These are phyloP conservation scores for Psilopogon haemacephalus DNA, from an alignment of 2,113 vertebrate genomes.

Conservation along the genomic window DNA sequence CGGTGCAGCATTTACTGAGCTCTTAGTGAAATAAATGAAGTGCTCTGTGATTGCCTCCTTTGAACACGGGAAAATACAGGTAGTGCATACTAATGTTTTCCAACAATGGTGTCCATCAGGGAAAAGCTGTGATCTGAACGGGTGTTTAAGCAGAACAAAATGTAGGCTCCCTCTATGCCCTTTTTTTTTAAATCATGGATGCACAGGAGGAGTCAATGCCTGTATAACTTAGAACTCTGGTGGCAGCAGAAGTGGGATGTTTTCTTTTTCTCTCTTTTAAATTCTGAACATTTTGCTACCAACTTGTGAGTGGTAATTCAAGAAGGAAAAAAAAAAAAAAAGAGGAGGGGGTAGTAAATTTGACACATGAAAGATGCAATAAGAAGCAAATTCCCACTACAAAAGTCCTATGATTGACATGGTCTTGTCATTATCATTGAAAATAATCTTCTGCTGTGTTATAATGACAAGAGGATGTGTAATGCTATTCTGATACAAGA, in stretches of 20 bases:
- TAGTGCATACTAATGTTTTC: conserved; percentile 45
- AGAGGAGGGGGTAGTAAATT: not conserved
- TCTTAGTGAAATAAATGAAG: conserved; percentile 44
- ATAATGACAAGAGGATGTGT: conserved; percentile 42
- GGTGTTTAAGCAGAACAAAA: conserved; percentile 39
- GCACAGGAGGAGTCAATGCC: not conserved
- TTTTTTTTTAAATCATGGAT: conserved; percentile 18
- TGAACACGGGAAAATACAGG: conserved; percentile 17
- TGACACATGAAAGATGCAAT: not conserved
- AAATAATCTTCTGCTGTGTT: conserved; percentile 46
- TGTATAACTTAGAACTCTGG: not conserved
- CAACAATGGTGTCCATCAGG: conserved; percentile 21
- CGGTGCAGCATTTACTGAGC: conserved; percentile 23
- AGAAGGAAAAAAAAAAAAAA: not conserved
- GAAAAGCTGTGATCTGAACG: conserved; percentile 17
- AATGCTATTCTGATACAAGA: conserved; percentile 61
- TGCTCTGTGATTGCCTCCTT: conserved; percentile 36
- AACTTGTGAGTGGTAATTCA: not conserved
- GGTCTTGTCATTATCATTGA: conserved; percentile 47
- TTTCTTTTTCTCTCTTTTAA: not conserved
- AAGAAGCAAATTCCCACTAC: conserved; percentile 21
- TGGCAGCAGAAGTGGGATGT: not conserved
- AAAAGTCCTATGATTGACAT: conserved; percentile 28
- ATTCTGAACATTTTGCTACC: conserved; percentile 8
- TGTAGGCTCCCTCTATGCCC: not conserved